phyloP scores from a whole-genome alignment of 2,888 invertebrate species.

The Xestia sexstrigata region DNA sequence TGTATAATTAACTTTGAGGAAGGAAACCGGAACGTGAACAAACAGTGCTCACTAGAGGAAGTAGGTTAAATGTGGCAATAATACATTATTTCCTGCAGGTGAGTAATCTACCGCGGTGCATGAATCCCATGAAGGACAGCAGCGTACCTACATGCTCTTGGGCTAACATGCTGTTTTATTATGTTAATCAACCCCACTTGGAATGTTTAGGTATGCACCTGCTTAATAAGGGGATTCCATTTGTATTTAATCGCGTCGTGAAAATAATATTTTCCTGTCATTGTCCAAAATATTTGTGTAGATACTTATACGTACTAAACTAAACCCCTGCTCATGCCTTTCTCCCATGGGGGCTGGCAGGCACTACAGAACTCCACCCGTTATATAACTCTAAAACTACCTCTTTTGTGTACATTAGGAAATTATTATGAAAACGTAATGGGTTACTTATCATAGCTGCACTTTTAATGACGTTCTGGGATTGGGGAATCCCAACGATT shows the following conservation, averaged over 20 bases:
- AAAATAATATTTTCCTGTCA: neutral
- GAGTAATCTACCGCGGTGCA: neutral
- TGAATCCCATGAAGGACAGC: neutral
- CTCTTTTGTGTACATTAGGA: neutral
- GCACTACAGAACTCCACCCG: neutral
- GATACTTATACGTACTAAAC: neutral
- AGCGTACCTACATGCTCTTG: neutral
- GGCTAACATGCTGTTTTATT: too few relatives aligned
- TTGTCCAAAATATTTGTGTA: neutral
- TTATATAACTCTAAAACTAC: neutral
- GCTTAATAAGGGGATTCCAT: neutral
- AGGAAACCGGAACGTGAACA: slow-evolving; percentile 33
- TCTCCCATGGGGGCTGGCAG: neutral
- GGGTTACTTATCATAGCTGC: neutral
- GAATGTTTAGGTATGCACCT: neutral
- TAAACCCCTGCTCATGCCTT: neutral
- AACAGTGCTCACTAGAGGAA: slow-evolving; percentile 20
- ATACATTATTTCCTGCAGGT: slow-evolving; percentile 52
- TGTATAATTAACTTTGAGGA: slow-evolving; percentile 40
- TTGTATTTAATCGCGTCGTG: neutral
- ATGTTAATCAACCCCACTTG: neutral
- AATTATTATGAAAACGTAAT: neutral
- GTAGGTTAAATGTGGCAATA: slow-evolving; percentile 16
- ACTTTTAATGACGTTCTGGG: slow-evolving; percentile 5
- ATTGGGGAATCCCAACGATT: slow-evolving; percentile 11